Percentiles rank a stretch among this genome's conserved stretches.
Evolutionary conservation across 2,113 vertebrate genomes (phyloP).

Genomic region (Notechis scutatus): DNA sequence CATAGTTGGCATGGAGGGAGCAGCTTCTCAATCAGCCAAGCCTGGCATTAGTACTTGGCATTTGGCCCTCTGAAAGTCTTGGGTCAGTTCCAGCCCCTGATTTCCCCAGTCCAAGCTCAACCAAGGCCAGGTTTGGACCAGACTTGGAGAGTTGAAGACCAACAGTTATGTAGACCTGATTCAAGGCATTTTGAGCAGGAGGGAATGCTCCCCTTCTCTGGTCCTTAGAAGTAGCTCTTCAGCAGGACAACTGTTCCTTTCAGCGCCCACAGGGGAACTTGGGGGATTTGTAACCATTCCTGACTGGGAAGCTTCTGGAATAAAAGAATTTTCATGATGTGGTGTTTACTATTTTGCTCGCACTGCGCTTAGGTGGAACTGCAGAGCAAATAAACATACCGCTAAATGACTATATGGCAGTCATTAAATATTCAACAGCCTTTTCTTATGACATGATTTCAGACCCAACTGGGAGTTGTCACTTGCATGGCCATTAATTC

Average conservation of each 20-base stretch:
- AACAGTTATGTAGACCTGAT: background rate
- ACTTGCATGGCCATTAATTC: background rate
- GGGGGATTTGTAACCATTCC: background rate
- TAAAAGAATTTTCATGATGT: background rate
- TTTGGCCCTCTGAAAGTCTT: background rate
- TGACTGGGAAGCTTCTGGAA: background rate
- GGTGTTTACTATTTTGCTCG: background rate
- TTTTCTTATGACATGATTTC: background rate
- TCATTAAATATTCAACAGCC: background rate
- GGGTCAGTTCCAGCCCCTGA: background rate
- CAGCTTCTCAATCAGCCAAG: background rate
- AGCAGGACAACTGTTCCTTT: background rate
- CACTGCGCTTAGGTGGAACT: background rate
- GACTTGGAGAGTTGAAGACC: background rate
- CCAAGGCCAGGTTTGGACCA: background rate
- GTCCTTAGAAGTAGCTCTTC: background rate
- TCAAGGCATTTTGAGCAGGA: background rate
- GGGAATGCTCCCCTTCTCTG: background rate
- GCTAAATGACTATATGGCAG: background rate
- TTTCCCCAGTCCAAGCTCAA: background rate
- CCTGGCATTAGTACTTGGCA: background rate
- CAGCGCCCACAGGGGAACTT: background rate
- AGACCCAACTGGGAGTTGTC: background rate
- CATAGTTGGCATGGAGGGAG: background rate
- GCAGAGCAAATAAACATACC: background rate